These are phyloP conservation scores for Cheilosia vulpina DNA, from an alignment of 2,888 invertebrate species.

Conservation along the genomic window DNA sequence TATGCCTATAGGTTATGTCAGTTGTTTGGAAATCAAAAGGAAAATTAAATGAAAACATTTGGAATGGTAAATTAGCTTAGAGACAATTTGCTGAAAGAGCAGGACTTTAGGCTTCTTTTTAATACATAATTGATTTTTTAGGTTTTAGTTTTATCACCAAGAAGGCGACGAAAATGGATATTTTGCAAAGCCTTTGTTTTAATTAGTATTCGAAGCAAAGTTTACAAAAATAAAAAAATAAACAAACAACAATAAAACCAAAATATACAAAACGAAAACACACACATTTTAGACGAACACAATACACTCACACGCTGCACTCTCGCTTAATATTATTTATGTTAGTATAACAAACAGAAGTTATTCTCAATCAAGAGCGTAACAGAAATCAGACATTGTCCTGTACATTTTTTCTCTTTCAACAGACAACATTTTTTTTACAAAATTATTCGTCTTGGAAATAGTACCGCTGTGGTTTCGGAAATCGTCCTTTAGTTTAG, in stretches of 20 bases:
- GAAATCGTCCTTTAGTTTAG: conserved; percentile 76
- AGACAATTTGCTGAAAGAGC: too few species aligned
- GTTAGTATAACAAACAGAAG: conserved; percentile 69
- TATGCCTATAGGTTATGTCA: conserved; percentile 58
- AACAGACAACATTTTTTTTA: conserved; percentile 40
- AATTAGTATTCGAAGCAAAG: conserved; percentile 21
- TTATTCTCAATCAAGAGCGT: conserved; percentile 49
- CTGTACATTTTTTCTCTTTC: conserved; percentile 63
- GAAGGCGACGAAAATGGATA: neutral
- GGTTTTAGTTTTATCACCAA: neutral
- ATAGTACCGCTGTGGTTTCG: conserved; percentile 34
- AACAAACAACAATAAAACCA: conserved; percentile 38
- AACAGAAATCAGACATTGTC: conserved; percentile 35
- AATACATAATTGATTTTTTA: neutral
- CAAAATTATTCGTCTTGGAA: neutral
- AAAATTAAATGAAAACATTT: conserved; percentile 42
- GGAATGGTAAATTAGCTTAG: conserved; percentile 1
- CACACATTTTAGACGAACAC: conserved; percentile 74
- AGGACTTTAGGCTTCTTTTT: too few species aligned
- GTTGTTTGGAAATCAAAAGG: conserved; percentile 52
- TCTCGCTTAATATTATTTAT: conserved; percentile 64
- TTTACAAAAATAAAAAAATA: conserved; percentile 38
- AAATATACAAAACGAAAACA: conserved; percentile 40
- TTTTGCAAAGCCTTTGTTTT: neutral
- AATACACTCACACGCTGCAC: conserved; percentile 74